phyloP scores from a whole-genome alignment of 2,113 vertebrate genomes.

The Merops nubicus region DNA sequence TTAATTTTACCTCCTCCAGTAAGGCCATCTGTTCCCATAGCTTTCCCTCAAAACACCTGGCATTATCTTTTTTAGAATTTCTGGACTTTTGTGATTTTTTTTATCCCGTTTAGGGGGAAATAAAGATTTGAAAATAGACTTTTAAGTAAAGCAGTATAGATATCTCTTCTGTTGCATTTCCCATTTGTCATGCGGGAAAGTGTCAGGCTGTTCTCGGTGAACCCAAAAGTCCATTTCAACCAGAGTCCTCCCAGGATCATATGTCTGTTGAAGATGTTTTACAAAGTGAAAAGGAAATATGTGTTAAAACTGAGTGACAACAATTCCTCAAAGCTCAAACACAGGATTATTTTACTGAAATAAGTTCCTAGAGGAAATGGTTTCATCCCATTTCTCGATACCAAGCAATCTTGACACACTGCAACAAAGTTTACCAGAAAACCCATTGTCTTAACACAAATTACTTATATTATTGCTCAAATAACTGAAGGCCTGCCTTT shows the following conservation, averaged over 20 bases:
- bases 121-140: slow-evolving; percentile 1
- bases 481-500: not conserved
- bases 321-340: not conserved
- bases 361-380: not conserved
- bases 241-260: not conserved
- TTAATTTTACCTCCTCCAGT: slow-evolving; percentile 65
- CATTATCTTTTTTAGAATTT: slow-evolving; percentile 52
- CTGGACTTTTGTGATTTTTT: not conserved
- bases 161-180: not conserved
- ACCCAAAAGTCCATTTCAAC: not conserved
- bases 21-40: slow-evolving; percentile 63
- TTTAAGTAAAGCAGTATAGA: not conserved
- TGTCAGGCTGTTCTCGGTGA: not conserved
- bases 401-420: not conserved
- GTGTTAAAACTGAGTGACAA: not conserved
- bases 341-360: not conserved
- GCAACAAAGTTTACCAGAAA: not conserved
- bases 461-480: not conserved
- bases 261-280: not conserved
- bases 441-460: not conserved
- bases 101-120: slow-evolving; percentile 7
- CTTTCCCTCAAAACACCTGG: slow-evolving; percentile 61
- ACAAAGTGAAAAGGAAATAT: not conserved
- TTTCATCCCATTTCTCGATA: not conserved
- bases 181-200: not conserved